Evolutionary conservation across 2,797 vertebrate genomes (phyloP).

Genomic region (Tapera naevia): DNA sequence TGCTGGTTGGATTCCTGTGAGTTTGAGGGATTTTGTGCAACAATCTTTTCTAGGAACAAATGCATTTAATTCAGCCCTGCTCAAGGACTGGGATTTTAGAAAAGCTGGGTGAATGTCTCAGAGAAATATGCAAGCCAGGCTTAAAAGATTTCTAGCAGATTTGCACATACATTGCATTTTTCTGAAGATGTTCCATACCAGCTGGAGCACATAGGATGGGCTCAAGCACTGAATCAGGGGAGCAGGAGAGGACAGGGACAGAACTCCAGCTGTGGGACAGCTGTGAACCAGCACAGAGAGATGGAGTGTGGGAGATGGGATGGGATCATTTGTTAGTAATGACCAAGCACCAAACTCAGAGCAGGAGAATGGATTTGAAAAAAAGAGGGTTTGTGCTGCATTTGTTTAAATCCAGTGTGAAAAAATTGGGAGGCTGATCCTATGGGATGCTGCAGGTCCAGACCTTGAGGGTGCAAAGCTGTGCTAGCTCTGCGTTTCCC

Average conservation of each 20-base stretch:
- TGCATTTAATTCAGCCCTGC: background rate
- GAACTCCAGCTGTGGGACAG: background rate
- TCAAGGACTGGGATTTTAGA: background rate
- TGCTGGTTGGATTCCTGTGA: background rate
- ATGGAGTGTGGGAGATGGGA: background rate
- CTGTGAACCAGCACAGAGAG: background rate
- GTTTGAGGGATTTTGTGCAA: background rate
- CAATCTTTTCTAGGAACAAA: background rate
- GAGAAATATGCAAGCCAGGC: background rate
- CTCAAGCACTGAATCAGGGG: rapidly evolving
- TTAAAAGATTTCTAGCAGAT: background rate
- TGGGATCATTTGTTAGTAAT: rapidly evolving
- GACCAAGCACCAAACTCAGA: background rate
- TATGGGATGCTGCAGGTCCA: background rate
- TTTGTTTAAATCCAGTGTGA: background rate
- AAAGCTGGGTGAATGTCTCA: background rate
- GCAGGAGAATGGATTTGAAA: background rate
- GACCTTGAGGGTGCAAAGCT: background rate
- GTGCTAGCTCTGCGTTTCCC: background rate
- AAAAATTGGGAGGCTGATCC: background rate
- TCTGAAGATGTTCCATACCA: background rate
- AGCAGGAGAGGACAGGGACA: background rate
- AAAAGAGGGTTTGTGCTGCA: background rate
- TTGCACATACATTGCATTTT: rapidly evolving
- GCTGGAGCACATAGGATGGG: rapidly evolving